Base-by-base conservation (phyloP, 2,888 invertebrate genomes). In the Lycaena phlaeas region DNA sequence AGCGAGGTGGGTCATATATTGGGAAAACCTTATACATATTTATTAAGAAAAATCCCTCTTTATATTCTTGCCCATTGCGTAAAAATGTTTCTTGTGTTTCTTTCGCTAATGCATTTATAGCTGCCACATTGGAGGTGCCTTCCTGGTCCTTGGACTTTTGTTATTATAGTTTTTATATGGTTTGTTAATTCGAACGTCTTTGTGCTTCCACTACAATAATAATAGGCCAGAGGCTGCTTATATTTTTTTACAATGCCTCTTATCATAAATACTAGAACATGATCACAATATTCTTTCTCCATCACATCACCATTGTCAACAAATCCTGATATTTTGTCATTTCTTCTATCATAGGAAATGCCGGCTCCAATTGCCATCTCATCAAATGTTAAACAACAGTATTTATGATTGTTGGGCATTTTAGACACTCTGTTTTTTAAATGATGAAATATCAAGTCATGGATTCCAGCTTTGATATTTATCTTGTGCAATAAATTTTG, bases 91-190 rank as follows among this genome's bases (percentile, higher is more conserved):
- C 22, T 38, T 31, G 38, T 10, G 42, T 42, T 1, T 44, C 39
- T 6, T 36, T 41, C 18, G 41, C 14, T 7, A 44, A 15, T 1
- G 10, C 9, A 38, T 44, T 47, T 1, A 47, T 38, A 14, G 47
- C 44, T 30, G 42, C 47, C 36, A 44, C 29, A 28, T 43, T 42
- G 15, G 39, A 28, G 3, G 36, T 5, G 3, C 40, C 40, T 29
- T 1, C 41, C 41, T 6, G 30, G 30, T 10, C 27, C 29, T 26
- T 27, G 15, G 2, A 43, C 25, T 25, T 36, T 39, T 25, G 17
- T 11, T 9, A 43, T 31, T 3, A 36, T 25, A 14, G 7, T 11
- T 22, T 38, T 36, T 14, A 39, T 28, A 34, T 30, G 37, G 1
- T 15, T 28, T 36, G 39, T 44, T 25, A 44, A 18, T 4, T 18